These are phyloP conservation scores for Erebia epiphron DNA, from an alignment of 2,888 invertebrate species.

Conservation along the genomic window DNA sequence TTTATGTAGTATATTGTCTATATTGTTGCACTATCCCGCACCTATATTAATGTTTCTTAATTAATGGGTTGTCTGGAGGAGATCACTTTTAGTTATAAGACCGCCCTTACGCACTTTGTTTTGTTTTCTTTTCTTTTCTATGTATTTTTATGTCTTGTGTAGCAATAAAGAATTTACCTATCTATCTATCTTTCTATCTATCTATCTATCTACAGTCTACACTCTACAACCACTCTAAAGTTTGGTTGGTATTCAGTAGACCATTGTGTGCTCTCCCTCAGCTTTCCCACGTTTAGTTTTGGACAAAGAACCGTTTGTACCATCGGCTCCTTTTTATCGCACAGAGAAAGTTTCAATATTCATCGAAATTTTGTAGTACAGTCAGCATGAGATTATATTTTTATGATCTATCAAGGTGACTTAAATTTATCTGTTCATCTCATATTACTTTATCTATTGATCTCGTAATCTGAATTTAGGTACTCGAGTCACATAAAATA, in stretches of 20 bases:
- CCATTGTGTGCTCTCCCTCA: slow-evolving; percentile 9
- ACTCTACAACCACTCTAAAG: no score
- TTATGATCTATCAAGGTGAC: slow-evolving; percentile 10
- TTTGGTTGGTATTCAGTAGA: neutral
- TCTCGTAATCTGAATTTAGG: neutral
- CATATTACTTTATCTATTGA: neutral
- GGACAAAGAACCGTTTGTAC: slow-evolving; percentile 15
- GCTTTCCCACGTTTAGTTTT: slow-evolving; percentile 2
- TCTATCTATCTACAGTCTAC: no score
- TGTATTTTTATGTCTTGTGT: no score
- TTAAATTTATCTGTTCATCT: slow-evolving; percentile 8
- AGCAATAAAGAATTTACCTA: no score
- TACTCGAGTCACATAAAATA: neutral
- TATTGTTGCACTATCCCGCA: no score
- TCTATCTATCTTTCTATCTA: no score
- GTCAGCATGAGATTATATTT: neutral
- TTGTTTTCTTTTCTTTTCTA: no score
- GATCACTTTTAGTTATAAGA: no score
- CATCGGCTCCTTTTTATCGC: slow-evolving; percentile 12
- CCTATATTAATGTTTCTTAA: no score
- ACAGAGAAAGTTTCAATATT: slow-evolving; percentile 40
- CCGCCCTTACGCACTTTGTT: no score
- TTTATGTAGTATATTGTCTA: no score
- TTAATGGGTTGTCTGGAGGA: no score
- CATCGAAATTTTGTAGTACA: slow-evolving; percentile 37